A percentile compares a stretch with the other conserved stretches of the same genome.
phyloP scores from a whole-genome alignment of 2,888 invertebrate species.

The Gymnocheta viridis region DNA sequence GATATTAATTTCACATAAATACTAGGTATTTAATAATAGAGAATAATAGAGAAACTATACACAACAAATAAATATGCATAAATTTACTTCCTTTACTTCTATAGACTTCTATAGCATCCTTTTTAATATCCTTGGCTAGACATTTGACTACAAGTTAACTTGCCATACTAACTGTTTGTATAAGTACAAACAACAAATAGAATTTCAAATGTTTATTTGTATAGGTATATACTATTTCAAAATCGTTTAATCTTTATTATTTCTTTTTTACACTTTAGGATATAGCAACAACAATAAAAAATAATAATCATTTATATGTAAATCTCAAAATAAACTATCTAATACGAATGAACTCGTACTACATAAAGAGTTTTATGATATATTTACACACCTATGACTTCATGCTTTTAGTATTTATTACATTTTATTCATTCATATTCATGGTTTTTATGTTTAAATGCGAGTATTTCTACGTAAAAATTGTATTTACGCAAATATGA shows the following conservation, averaged over 20 bases:
- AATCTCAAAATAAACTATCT: constrained; percentile 52
- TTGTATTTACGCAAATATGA: constrained; percentile 1
- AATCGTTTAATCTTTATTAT: constrained; percentile 25
- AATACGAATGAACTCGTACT: neutral
- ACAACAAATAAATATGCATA: neutral
- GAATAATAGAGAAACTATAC: neutral
- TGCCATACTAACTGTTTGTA: neutral
- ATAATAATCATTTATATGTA: constrained; percentile 48
- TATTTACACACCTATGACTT: neutral
- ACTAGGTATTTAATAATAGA: neutral
- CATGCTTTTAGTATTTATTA: neutral
- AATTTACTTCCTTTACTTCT: constrained; percentile 39
- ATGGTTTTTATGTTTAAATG: constrained; percentile 2
- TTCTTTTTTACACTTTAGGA: neutral
- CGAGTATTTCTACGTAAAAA: neutral
- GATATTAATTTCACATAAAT: neutral
- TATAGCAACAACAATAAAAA: constrained; percentile 1
- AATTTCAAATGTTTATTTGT: constrained; percentile 13
- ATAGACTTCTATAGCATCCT: constrained; percentile 32
- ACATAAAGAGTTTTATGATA: neutral
- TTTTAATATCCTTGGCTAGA: constrained; percentile 60
- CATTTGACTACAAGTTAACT: constrained; percentile 44
- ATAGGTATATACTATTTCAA: neutral
- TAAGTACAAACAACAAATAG: neutral
- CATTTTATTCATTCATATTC: constrained; percentile 43